Evolutionary conservation across 2,888 invertebrate genomes (phyloP), one percentile per base, ranked within the genome.

Genomic region (Uloborus plumipes): DNA sequence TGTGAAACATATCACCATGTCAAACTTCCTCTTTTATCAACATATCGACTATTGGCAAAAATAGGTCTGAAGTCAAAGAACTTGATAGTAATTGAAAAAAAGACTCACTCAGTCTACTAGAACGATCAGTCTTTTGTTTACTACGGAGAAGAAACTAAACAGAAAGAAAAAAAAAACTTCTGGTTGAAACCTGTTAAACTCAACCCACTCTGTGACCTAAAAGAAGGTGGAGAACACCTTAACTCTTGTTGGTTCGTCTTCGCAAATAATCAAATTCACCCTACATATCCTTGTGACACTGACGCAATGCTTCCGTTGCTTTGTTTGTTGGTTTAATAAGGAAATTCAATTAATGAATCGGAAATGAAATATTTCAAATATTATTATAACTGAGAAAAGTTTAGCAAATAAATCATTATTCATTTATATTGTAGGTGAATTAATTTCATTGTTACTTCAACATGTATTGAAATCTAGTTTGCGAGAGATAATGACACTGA

Each of bases 11-110:
- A 39, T 39, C 39, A 39, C 9, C 39, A 39, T 39, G 39, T 39
- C 39, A 9, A 26, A 39, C 39, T 39, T 39, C 39, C 39, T 39
- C 39, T 39, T 11, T 39, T 64, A 15, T 47, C 65, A 49, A 51
- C 50, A 66, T 13, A 51, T 22, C 47, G 66, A 66, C 50, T 18
- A 51, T 66, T 22, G 66, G 14, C 20, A 50, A 51, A 66, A 66
- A 66, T 66, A 66, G 66, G 66, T 66, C 51, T 66, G 9, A 47
- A 51, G 66, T 66, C 66, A 66, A 66, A 51, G 66, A 66, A 66
- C 66, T 66, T 66, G 16, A n/a, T 16, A 66, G 51, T 20, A 66
- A 66, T 50, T 66, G 66, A 66, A 66, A 66, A 51, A 50, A 66
- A 66, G 51, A 66, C 22, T 51, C 51, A 66, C 22, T 51, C 51